A percentile compares a stretch with the other conserved stretches of the same genome.
Conservation (phyloP, 2,113 vertebrate species). For the Brienomyrus longianalis region DNA sequence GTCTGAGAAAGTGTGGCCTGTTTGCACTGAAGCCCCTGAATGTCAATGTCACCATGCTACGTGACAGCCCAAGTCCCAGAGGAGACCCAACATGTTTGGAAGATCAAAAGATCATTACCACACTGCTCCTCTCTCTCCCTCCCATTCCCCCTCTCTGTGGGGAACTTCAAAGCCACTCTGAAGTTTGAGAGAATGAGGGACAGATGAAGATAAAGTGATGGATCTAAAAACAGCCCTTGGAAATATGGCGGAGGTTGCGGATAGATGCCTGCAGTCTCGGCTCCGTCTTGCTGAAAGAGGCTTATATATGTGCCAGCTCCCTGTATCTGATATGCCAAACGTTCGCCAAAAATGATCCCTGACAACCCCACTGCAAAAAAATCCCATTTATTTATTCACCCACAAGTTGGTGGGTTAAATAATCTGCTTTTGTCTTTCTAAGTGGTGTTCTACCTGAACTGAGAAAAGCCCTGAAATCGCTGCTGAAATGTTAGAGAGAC, state of each 20-base stretch:
- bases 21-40: neutral
- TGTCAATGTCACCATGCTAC: neutral
- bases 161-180: constrained; percentile 58
- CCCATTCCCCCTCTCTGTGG: constrained; percentile 37
- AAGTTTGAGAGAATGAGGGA: constrained; percentile 36
- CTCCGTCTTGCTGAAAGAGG: constrained; percentile 41
- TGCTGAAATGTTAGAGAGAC: constrained; percentile 5
- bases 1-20: neutral
- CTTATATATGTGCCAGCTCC: constrained; percentile 31
- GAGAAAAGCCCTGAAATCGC: neutral
- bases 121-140: constrained; percentile 20
- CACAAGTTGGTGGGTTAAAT: constrained; percentile 40
- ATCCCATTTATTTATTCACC: constrained; percentile 2
- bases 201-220: constrained; percentile 9
- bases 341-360: constrained; percentile 42
- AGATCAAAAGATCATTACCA: constrained; percentile 27
- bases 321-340: constrained; percentile 31
- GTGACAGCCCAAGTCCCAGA: constrained; percentile 4
- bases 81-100: constrained; percentile 9
- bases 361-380: neutral
- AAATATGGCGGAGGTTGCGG: constrained; percentile 16
- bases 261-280: neutral
- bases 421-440: constrained; percentile 26
- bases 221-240: constrained; percentile 35
- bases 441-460: neutral